A percentile compares a stretch with the other conserved stretches of the same genome.
Conservation (phyloP, 2,888 invertebrate species). For the Hirudinaria manillensis region DNA sequence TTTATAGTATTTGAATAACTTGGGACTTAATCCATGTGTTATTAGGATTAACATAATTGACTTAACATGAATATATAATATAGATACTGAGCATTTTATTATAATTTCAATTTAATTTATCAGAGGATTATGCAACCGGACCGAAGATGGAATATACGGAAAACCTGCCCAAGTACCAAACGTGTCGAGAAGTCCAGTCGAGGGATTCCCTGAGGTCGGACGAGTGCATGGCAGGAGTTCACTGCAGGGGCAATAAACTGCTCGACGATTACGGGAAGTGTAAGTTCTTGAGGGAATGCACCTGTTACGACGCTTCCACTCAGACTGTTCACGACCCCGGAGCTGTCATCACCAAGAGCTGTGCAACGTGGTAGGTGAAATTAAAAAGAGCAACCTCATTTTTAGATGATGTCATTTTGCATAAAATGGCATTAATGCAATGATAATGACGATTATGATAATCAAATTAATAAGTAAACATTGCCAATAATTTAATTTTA, state of each 20-base stretch:
- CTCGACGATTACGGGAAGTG: constrained; percentile 27
- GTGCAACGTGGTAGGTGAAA: constrained; percentile 23
- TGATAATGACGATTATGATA: too few relatives aligned
- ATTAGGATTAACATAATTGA: too few relatives aligned
- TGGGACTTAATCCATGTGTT: too few relatives aligned
- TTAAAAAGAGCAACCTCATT: neutral
- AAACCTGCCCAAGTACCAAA: constrained; percentile 25
- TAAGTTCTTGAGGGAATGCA: constrained; percentile 16
- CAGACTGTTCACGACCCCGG: constrained; percentile 21
- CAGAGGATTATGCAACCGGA: too few relatives aligned
- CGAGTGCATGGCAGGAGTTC: constrained; percentile 24
- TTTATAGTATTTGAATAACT: too few relatives aligned
- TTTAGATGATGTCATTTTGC: too few relatives aligned
- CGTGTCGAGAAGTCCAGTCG: constrained; percentile 32
- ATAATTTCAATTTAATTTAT: too few relatives aligned
- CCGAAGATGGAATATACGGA: constrained; percentile 12
- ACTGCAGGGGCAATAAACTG: constrained; percentile 4
- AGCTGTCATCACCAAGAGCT: constrained; percentile 21
- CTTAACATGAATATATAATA: too few relatives aligned
- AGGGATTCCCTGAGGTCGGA: constrained; percentile 23
- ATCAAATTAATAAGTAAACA: too few relatives aligned
- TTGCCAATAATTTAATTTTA: neutral
- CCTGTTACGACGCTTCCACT: constrained; percentile 25
- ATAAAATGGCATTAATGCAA: too few relatives aligned
- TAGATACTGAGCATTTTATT: too few relatives aligned